A percentile compares a stretch with the other conserved stretches of the same genome.
Evolutionary conservation across 2,797 vertebrate genomes (phyloP).

Genomic region (Sebastes wilsoni): DNA sequence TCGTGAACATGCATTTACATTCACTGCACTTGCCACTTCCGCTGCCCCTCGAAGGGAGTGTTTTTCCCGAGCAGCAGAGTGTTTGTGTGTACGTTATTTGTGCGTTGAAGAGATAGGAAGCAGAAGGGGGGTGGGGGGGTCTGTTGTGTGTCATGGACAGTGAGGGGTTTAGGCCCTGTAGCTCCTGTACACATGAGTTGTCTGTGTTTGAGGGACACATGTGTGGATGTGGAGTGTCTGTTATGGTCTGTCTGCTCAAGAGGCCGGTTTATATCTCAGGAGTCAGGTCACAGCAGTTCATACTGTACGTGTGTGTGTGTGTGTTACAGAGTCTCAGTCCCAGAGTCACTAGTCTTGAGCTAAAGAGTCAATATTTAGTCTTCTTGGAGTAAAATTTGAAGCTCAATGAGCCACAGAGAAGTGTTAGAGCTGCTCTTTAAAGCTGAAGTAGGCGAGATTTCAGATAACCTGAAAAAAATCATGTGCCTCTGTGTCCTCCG

Average conservation of each 20-base stretch:
- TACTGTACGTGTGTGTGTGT: not conserved
- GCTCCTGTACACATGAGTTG: slow-evolving; percentile 12
- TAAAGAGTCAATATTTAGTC: not conserved
- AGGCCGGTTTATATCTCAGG: not conserved
- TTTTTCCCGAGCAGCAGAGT: not conserved
- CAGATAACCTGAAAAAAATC: too few species aligned
- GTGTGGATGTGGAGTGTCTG: not conserved
- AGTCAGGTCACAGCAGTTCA: not conserved
- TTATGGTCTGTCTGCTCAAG: not conserved
- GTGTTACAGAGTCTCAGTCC: not conserved
- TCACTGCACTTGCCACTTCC: not conserved
- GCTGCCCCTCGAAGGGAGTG: not conserved
- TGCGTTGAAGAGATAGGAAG: slow-evolving; percentile 38
- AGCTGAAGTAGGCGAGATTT: too few species aligned
- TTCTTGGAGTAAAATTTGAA: not conserved
- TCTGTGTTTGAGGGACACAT: not conserved
- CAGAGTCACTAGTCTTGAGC: too few species aligned
- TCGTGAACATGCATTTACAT: not conserved
- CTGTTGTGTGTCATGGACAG: slow-evolving; percentile 46
- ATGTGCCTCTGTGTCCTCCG: too few species aligned
- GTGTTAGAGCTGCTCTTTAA: not conserved
- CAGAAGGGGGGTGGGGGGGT: not conserved
- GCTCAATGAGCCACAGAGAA: not conserved
- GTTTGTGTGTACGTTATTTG: slow-evolving; percentile 12
- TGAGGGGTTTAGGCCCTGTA: not conserved